phyloP scores from a whole-genome alignment of 2,113 vertebrate species.

The Smithornis capensis region DNA sequence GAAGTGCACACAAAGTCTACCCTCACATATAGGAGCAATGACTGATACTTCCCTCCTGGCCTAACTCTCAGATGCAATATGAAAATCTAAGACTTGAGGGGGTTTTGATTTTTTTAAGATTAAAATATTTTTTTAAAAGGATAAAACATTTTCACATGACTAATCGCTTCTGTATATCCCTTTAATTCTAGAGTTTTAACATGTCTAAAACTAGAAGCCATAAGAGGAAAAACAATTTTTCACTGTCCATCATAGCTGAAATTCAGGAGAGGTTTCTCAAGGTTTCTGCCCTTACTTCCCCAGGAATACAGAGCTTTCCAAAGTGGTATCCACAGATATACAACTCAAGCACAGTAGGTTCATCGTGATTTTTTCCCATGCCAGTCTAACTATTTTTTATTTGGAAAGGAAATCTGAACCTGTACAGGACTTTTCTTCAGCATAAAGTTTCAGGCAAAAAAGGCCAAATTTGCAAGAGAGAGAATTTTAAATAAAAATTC shows the following conservation, averaged over 20 bases:
- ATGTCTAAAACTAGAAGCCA: not conserved
- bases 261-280: not conserved
- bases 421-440: not conserved
- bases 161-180: not conserved
- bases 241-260: not conserved
- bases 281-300: not conserved
- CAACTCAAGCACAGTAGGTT: not conserved
- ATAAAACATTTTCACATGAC: not conserved
- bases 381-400: not conserved
- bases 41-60: not conserved
- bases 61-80: not conserved
- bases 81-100: not conserved
- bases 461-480: not conserved
- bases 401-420: not conserved
- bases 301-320: not conserved
- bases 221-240: not conserved
- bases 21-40: not conserved
- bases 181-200: not conserved
- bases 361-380: not conserved
- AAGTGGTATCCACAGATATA: not conserved
- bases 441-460: not conserved
- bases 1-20: not conserved
- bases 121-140: not conserved
- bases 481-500: not conserved
- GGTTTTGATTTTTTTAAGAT: not conserved